Evolutionary conservation across 2,797 vertebrate genomes (phyloP), one percentile per base, ranked within the genome.

Genomic region (Sebastes minor): DNA sequence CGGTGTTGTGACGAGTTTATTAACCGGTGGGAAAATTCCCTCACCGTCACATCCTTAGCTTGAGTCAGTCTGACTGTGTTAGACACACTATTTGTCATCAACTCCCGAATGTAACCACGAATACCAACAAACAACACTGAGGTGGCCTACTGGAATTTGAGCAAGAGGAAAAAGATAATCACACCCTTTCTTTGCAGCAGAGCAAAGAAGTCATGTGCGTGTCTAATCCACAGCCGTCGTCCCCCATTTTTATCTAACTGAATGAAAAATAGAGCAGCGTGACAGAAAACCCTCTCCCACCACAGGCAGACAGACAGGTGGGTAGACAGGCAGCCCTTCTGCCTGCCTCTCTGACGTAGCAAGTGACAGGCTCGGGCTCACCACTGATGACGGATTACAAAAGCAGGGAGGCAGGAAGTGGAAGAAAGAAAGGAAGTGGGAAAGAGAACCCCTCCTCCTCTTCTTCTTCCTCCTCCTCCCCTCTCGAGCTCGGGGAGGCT

Each of bases 381-480:
- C 83, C 25, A 7, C 80, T 70, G 83, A 84, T 85, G 88, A 87
- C 76, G 75, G 84, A 93, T 87, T 92, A 92, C 85, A 88, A 85
- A 86, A 91, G 83, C 80, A 74, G 69, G 12, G 85, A 91, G 79
- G 72, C 90, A 91, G 92, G 93, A 92, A 92, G 88, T 82, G 84
- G 78, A 86, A 91, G 89, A 92, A 93, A 94, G 87, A 92, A 86
- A 92, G 92, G 89, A 90, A 93, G 88, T 80, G 79, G 80, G 83
- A 78, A 63, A 84, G 73, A 86, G 85, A 86, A 20, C 30, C 60
- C 33, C 64, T 46, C 38, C 52, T 42, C 38, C 38, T 14, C 49
- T 38, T 38, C 35, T 38, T 38, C 35, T 13, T 38, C 35, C 35
- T 38, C 35, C 35, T 14, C 49, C 14, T 28, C 7, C 77, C 66